Percentiles rank a stretch among this genome's conserved stretches.
Conservation (phyloP, 2,797 vertebrate species). For the Spizella passerina region DNA sequence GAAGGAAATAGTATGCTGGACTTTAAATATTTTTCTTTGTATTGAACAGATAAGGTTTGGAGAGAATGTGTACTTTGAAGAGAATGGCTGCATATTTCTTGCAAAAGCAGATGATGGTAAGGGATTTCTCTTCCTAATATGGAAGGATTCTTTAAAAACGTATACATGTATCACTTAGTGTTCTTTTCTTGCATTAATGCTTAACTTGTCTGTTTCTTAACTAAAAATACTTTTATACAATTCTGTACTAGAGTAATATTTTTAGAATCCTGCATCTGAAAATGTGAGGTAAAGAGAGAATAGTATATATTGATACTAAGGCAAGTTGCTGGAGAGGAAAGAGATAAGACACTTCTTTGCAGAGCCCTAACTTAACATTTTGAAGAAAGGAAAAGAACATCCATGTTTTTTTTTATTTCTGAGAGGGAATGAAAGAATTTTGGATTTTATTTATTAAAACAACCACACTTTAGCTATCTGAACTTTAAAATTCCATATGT, state of each 20-base stretch:
- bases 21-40: conserved; percentile 6
- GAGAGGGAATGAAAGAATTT: not conserved
- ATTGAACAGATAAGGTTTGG: conserved; percentile 80
- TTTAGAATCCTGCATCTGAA: not conserved
- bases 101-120: conserved; percentile 82
- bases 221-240: not conserved
- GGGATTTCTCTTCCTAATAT: not conserved
- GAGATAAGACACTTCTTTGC: not conserved
- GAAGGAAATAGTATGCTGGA: not conserved
- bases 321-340: not conserved
- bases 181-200: not conserved
- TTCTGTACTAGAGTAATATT: not conserved
- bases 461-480: not conserved
- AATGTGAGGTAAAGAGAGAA: not conserved
- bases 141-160: not conserved
- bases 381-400: not conserved
- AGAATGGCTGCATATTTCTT: conserved; percentile 85
- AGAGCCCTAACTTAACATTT: not conserved
- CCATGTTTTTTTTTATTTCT: not conserved
- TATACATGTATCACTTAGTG: not conserved
- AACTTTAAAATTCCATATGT: not conserved
- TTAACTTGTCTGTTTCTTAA: not conserved
- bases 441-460: not conserved
- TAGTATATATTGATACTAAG: not conserved
- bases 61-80: conserved; percentile 85